phyloP scores from a whole-genome alignment of 2,797 vertebrate genomes.

The Gymnocypris eckloni region DNA sequence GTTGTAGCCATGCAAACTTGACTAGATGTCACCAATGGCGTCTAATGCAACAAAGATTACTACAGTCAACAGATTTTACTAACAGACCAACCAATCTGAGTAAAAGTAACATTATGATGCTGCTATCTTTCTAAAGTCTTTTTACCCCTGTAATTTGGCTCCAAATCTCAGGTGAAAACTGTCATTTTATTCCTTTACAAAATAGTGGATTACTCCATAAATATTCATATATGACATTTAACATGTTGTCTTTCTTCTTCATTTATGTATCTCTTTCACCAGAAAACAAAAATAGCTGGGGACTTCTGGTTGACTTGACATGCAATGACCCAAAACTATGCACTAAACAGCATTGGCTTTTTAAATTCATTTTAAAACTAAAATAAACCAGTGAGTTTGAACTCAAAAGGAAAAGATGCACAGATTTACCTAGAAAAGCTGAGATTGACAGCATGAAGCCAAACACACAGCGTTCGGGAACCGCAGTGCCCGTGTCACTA shows the following conservation, averaged over 20 bases:
- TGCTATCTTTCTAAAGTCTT: too few species aligned
- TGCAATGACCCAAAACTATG: neutral
- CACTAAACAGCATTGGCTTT: neutral
- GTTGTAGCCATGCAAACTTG: neutral
- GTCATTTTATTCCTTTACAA: neutral
- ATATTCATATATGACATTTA: neutral
- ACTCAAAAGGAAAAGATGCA: neutral
- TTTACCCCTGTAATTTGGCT: neutral
- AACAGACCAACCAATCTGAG: too few species aligned
- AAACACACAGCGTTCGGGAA: constrained; percentile 86
- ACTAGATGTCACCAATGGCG: neutral
- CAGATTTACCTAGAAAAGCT: constrained; percentile 77
- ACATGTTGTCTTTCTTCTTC: neutral
- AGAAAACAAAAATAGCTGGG: neutral
- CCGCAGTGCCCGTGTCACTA: constrained; percentile 81
- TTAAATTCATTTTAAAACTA: neutral
- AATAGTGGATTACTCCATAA: neutral
- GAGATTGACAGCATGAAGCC: constrained; percentile 83
- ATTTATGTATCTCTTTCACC: neutral
- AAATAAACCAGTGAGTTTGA: neutral
- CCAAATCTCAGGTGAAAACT: neutral
- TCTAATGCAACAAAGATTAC: neutral
- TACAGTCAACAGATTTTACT: too few species aligned
- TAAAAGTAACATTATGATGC: too few species aligned
- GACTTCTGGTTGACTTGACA: neutral